Evolutionary conservation across 2,888 invertebrate species (phyloP).

Genomic region (Limnephilus rhombicus): DNA sequence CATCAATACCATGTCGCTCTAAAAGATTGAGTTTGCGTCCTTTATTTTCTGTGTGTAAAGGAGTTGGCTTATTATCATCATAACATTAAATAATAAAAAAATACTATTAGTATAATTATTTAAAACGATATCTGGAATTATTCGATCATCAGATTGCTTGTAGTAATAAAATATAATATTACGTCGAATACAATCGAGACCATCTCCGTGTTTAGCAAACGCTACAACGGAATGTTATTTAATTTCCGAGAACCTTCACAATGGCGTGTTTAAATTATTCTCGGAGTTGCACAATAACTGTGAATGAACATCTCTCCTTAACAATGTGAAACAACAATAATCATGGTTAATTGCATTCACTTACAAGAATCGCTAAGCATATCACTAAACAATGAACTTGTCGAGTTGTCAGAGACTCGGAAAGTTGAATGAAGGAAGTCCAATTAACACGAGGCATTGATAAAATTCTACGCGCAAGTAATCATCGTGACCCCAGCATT

Average conservation of each 20-base stretch:
- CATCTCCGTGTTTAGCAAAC: background rate
- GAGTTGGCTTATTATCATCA: too few relatives aligned
- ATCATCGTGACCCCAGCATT: background rate
- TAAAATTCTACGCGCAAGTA: background rate
- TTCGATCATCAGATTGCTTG: background rate
- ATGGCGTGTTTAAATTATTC: background rate
- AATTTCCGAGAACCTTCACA: constrained; percentile 5
- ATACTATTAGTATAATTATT: too few relatives aligned
- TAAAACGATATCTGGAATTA: too few relatives aligned
- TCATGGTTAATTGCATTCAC: constrained; percentile 4
- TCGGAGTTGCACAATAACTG: background rate
- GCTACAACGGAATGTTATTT: background rate
- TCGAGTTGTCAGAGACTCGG: background rate
- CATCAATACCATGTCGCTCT: too few relatives aligned
- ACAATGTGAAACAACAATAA: constrained; percentile 9
- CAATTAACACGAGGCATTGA: background rate
- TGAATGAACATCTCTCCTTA: background rate
- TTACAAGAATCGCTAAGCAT: background rate
- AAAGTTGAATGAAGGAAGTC: constrained; percentile 1
- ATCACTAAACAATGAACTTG: background rate
- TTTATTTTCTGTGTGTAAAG: too few relatives aligned
- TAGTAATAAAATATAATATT: background rate
- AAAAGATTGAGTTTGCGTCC: too few relatives aligned
- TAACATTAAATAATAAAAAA: too few relatives aligned
- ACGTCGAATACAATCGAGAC: background rate